Percentiles rank a stretch among this genome's conserved stretches.
Evolutionary conservation across 2,113 vertebrate species (phyloP).

Genomic region (Brachionichthys hirsutus): DNA sequence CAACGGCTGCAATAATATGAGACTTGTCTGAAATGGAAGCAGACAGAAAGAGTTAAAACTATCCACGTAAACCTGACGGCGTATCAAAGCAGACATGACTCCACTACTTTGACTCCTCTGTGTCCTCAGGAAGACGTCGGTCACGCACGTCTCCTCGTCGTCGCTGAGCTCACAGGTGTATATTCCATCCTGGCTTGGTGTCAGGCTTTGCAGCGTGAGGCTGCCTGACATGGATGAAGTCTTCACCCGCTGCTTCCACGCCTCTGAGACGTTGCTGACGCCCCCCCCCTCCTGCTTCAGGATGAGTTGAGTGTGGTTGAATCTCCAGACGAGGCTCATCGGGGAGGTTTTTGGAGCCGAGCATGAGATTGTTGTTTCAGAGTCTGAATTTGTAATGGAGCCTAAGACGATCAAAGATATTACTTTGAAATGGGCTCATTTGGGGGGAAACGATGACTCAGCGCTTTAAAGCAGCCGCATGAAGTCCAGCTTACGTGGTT

Average conservation of each 20-base stretch:
- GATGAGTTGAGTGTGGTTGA: conserved; percentile 8
- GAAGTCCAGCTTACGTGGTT: conserved; percentile 5
- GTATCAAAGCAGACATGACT: no score
- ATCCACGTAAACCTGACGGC: no score
- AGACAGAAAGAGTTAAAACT: no score
- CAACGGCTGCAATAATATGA: no score
- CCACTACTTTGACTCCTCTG: no score
- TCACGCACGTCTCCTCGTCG: background rate
- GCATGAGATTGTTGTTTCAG: conserved; percentile 31
- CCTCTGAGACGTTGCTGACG: background rate
- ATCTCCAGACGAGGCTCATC: conserved; percentile 17
- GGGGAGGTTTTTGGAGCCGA: background rate
- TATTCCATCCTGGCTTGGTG: background rate
- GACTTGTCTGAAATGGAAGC: no score
- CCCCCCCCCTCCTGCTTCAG: background rate
- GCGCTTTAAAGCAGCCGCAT: background rate
- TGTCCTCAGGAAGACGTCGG: conserved; percentile 2
- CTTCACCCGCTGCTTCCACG: background rate
- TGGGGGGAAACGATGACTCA: background rate
- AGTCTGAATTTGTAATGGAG: background rate
- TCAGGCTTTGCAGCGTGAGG: conserved; percentile 12
- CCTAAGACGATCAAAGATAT: conserved; percentile 6
- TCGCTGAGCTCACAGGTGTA: conserved; percentile 42
- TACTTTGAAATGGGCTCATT: no score
- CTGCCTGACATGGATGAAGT: background rate